Evolutionary conservation across 1,140 invertebrate species (phyloP).

Genomic region (Drosophila varians): DNA sequence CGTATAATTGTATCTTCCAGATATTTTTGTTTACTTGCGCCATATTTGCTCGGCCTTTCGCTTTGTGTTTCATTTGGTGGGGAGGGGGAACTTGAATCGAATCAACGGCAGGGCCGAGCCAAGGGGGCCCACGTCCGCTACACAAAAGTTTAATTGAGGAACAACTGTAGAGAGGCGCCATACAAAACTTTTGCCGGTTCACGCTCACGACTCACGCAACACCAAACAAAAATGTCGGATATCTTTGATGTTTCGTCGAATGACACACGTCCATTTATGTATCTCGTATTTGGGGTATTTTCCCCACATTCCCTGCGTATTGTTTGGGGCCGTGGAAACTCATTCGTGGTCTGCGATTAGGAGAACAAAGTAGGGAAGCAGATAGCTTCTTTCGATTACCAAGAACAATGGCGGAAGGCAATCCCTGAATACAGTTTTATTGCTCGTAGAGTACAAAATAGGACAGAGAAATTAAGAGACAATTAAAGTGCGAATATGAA

Average conservation of each 20-base stretch:
- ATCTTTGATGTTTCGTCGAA: slow-evolving; percentile 60
- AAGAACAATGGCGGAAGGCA: slow-evolving; percentile 12
- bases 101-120: neutral
- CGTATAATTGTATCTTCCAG: slow-evolving; percentile 83
- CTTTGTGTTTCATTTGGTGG: slow-evolving; percentile 22
- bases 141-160: slow-evolving; percentile 75
- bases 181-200: slow-evolving; percentile 55
- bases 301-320: slow-evolving; percentile 13
- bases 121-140: slow-evolving; percentile 5
- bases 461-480: neutral
- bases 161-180: slow-evolving; percentile 72
- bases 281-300: slow-evolving; percentile 9
- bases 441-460: neutral
- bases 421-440: neutral
- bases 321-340: slow-evolving; percentile 53
- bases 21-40: slow-evolving; percentile 77
- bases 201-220: slow-evolving; percentile 60
- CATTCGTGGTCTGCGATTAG: slow-evolving; percentile 60
- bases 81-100: slow-evolving; percentile 6
- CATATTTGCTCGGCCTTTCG: slow-evolving; percentile 42
- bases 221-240: slow-evolving; percentile 72
- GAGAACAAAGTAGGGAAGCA: slow-evolving; percentile 19
- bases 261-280: slow-evolving; percentile 15
- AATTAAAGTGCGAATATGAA: neutral
- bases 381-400: slow-evolving; percentile 26